These are phyloP conservation scores for Griposia aprilina DNA, from an alignment of 2,888 invertebrate genomes.

Conservation along the genomic window DNA sequence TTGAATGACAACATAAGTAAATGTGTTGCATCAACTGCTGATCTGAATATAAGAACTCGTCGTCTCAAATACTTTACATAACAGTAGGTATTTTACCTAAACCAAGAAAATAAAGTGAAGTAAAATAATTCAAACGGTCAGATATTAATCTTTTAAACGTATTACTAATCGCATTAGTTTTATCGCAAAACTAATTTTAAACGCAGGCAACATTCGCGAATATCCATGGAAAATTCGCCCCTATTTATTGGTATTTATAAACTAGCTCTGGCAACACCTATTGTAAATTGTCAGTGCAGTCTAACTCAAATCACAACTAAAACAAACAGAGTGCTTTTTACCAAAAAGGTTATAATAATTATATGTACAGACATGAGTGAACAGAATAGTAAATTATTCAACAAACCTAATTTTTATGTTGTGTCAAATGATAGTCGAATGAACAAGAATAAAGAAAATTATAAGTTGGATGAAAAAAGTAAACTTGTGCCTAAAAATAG, in stretches of 20 bases:
- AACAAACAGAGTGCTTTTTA: constrained; percentile 48
- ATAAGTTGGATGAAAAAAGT: constrained; percentile 47
- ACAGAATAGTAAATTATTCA: constrained; percentile 33
- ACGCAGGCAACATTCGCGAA: background rate
- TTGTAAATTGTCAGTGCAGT: constrained; percentile 32
- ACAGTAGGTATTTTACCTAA: background rate
- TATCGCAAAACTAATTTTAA: background rate
- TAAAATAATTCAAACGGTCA: background rate
- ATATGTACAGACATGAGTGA: constrained; percentile 46
- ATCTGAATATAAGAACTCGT: too few relatives aligned
- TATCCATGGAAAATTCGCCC: background rate
- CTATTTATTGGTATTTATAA: constrained; percentile 12
- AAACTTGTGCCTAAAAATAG: constrained; percentile 39
- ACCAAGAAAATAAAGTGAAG: background rate
- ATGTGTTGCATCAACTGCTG: background rate
- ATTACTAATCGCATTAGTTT: background rate
- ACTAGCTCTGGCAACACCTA: constrained; percentile 27
- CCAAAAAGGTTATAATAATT: constrained; percentile 13
- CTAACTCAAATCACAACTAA: constrained; percentile 27
- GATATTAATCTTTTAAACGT: background rate
- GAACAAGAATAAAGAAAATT: constrained; percentile 29
- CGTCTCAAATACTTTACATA: background rate
- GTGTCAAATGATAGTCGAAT: constrained; percentile 24
- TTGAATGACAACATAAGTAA: too few relatives aligned
- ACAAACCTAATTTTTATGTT: constrained; percentile 9